Evolutionary conservation across 2,888 invertebrate genomes (phyloP).

Genomic region (Acrocera orbiculus): DNA sequence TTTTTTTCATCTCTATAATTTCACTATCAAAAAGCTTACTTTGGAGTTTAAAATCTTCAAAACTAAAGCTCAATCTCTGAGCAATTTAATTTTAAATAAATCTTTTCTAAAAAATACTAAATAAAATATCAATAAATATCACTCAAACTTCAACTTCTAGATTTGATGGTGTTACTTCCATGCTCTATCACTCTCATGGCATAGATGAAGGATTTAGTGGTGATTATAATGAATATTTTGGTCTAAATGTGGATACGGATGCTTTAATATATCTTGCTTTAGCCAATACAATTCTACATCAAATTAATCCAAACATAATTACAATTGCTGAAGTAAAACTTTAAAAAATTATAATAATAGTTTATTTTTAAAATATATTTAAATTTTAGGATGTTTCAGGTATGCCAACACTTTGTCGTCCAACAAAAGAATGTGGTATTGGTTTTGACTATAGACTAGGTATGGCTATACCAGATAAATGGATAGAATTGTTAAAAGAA

Average conservation of each 20-base stretch:
- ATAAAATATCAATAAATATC: no score
- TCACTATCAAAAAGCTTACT: no score
- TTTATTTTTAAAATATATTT: not conserved
- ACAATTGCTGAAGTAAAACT: conserved; percentile 74
- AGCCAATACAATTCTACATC: conserved; percentile 79
- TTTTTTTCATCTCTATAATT: no score
- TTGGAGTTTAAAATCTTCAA: no score
- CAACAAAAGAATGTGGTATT: conserved; percentile 78
- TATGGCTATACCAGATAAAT: conserved; percentile 98
- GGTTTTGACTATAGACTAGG: conserved; percentile 97
- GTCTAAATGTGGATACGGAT: conserved; percentile 90
- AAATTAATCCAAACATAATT: conserved; percentile 52
- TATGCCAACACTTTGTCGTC: conserved; percentile 93
- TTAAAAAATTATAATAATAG: not conserved
- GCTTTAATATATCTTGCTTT: conserved; percentile 86
- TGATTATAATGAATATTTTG: conserved; percentile 93
- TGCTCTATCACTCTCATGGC: conserved; percentile 89
- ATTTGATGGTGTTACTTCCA: conserved; percentile 93
- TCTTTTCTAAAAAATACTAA: no score
- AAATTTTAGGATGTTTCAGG: conserved; percentile 65
- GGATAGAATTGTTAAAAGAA: conserved; percentile 84
- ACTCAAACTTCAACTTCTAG: conserved; percentile 12
- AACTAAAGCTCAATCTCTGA: no score
- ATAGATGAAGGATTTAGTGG: conserved; percentile 83
- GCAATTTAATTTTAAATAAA: no score